These are phyloP conservation scores for Zosterops pallidus DNA, from an alignment of 2,113 vertebrate species.

Conservation along the genomic window DNA sequence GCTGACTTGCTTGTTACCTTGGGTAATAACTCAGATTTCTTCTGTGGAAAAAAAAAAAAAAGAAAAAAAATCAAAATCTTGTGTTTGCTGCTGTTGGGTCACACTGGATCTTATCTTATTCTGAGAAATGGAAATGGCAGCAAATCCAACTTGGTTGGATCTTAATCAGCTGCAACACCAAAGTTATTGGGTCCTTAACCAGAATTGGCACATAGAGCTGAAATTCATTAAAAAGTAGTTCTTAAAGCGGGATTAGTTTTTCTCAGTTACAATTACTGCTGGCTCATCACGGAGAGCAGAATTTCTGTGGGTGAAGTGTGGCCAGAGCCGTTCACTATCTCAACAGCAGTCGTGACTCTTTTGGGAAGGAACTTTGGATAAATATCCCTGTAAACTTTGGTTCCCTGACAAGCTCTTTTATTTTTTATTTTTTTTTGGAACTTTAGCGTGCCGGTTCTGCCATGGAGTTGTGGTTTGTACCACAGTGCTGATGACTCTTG, in stretches of 20 bases:
- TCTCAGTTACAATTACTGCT: not conserved
- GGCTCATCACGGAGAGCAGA: not conserved
- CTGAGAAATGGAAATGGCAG: not conserved
- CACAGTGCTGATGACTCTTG: not conserved
- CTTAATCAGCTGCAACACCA: not conserved
- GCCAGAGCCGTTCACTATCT: not conserved
- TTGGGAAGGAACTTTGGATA: not conserved
- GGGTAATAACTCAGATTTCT: not conserved
- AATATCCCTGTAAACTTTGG: not conserved
- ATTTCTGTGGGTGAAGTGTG: not conserved
- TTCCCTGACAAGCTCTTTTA: not conserved
- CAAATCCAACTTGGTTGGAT: not conserved
- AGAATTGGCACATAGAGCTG: not conserved
- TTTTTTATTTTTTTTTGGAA: not conserved
- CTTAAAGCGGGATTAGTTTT: not conserved
- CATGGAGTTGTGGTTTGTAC: rapidly evolving
- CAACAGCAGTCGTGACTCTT: not conserved
- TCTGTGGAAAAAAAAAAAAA: no score
- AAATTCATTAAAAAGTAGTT: not conserved
- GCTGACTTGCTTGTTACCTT: not conserved
- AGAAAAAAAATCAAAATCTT: not conserved
- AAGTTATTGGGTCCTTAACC: not conserved
- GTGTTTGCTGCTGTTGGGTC: not conserved
- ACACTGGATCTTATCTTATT: not conserved
- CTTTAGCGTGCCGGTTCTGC: not conserved